Percentiles rank a stretch among this genome's conserved stretches.
Conservation (phyloP, 2,888 invertebrate species). For the Clivina fossor region DNA sequence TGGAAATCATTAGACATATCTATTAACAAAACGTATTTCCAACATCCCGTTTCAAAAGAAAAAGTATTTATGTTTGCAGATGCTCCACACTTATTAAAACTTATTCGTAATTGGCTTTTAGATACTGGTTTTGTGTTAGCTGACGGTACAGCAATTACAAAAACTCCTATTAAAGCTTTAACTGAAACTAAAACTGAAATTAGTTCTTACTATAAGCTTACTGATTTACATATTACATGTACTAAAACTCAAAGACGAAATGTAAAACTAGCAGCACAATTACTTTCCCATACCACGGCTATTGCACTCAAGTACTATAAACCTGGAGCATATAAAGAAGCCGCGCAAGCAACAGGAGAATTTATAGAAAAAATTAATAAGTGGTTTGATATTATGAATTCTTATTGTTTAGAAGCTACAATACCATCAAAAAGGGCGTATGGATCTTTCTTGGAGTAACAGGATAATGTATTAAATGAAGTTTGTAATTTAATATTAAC, state of each 20-base stretch:
- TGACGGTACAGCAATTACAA: conserved; percentile 36
- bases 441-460: conserved; percentile 35
- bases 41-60: conserved; percentile 40
- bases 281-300: conserved; percentile 42
- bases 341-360: conserved; percentile 35
- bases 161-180: conserved; percentile 30
- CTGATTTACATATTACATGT: conserved; percentile 39
- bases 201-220: conserved; percentile 35
- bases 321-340: conserved; percentile 35
- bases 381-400: conserved; percentile 45
- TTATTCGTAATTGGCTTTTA: conserved; percentile 42
- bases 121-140: conserved; percentile 40
- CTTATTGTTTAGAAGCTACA: conserved; percentile 28
- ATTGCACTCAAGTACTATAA: conserved; percentile 40
- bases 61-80: conserved; percentile 42
- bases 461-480: conserved; percentile 28
- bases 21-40: conserved; percentile 21
- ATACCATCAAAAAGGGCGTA: conserved; percentile 38
- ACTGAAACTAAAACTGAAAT: conserved; percentile 35
- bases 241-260: conserved; percentile 40
- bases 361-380: conserved; percentile 41
- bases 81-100: conserved; percentile 43
- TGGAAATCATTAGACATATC: conserved; percentile 5
- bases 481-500: too few relatives aligned
- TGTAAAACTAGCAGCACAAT: conserved; percentile 41